These are phyloP conservation scores for Tetramorium parvispinum DNA, from an alignment of 1,140 invertebrate genomes.

Conservation along the genomic window DNA sequence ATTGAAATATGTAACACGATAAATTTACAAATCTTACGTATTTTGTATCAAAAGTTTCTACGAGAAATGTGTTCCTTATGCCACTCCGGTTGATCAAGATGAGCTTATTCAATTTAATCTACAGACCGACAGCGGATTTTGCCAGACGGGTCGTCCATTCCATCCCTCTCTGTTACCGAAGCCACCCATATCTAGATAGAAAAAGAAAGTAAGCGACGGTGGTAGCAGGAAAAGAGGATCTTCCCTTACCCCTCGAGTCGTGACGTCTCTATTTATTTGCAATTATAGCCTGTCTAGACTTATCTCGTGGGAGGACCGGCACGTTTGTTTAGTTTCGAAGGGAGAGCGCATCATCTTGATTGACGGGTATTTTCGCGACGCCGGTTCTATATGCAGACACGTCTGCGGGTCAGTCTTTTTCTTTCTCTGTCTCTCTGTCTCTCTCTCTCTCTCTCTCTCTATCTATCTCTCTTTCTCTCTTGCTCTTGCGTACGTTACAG, in stretches of 20 bases:
- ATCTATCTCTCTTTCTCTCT: neutral
- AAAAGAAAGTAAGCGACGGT: neutral
- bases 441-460: neutral
- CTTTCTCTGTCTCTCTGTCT: neutral
- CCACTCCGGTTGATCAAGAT: neutral
- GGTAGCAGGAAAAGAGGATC: neutral
- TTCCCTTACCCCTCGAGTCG: constrained; percentile 3
- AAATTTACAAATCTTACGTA: neutral
- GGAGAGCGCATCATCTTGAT: constrained; percentile 64
- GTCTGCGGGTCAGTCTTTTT: constrained; percentile 34
- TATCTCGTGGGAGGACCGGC: constrained; percentile 58
- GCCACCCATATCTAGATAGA: constrained; percentile 2
- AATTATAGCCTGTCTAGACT: constrained; percentile 58
- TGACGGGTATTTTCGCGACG: constrained; percentile 58
- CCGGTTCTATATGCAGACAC: constrained; percentile 12
- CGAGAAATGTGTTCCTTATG: neutral
- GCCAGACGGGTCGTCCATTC: neutral
- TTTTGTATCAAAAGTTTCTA: neutral
- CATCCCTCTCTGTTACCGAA: neutral
- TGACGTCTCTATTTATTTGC: constrained; percentile 59
- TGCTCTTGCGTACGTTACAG: neutral
- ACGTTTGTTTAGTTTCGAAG: constrained; percentile 55
- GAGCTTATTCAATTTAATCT: constrained; percentile 31
- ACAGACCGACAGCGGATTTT: neutral
- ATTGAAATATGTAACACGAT: neutral